Evolutionary conservation across 2,888 invertebrate species (phyloP).

Genomic region (Seladonia tumulorum): DNA sequence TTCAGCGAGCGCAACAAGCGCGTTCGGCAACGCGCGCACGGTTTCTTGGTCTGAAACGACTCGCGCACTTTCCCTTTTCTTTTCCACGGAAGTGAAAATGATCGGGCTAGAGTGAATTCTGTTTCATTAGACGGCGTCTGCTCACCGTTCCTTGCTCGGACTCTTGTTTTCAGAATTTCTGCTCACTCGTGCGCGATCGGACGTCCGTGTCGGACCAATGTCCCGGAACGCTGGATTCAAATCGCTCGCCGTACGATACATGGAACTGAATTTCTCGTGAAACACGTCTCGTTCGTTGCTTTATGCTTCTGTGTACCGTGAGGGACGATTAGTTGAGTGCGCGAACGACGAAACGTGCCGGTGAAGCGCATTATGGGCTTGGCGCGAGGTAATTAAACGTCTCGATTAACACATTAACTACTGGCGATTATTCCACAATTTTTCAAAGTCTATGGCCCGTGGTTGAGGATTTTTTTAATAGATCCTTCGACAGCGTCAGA

Average conservation of each 20-base stretch:
- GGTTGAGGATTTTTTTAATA: neutral
- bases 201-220: conserved; percentile 42
- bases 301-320: neutral
- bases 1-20: conserved; percentile 6
- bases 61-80: conserved; percentile 79
- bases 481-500: no score
- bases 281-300: neutral
- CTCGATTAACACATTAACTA: neutral
- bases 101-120: conserved; percentile 63
- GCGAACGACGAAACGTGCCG: neutral
- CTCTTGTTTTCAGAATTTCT: conserved; percentile 75
- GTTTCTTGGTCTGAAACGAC: conserved; percentile 67
- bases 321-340: neutral
- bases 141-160: conserved; percentile 51
- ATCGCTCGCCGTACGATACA: conserved; percentile 16
- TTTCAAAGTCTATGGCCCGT: neutral
- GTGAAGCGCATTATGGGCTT: neutral
- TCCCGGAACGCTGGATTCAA: conserved; percentile 47
- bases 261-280: conserved; percentile 14
- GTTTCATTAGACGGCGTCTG: conserved; percentile 67
- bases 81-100: conserved; percentile 80
- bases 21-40: conserved; percentile 31
- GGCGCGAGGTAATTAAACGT: neutral
- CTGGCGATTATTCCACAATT: neutral
- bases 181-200: conserved; percentile 72